Evolutionary conservation across 2,888 invertebrate genomes (phyloP).

Genomic region (Torymus tubicola): DNA sequence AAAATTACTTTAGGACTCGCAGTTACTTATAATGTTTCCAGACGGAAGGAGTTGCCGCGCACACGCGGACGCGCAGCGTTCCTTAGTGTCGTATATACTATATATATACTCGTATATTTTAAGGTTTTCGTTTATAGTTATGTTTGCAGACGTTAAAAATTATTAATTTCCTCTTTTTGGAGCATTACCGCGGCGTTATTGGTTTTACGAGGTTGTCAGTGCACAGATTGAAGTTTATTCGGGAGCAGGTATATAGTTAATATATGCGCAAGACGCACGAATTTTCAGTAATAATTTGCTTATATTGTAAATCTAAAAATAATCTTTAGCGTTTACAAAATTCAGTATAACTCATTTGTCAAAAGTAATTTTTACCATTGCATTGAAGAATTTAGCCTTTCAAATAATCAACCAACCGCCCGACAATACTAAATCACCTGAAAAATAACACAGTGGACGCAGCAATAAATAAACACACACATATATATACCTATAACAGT

Average conservation of each 20-base stretch:
- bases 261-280: not conserved
- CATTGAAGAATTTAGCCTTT: too few relatives aligned
- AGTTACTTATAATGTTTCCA: constrained; percentile 48
- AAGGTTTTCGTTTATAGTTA: constrained; percentile 41
- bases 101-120: constrained; percentile 4
- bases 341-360: too few relatives aligned
- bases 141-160: constrained; percentile 19
- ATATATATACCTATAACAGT: too few relatives aligned
- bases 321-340: too few relatives aligned
- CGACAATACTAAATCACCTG: too few relatives aligned
- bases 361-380: too few relatives aligned
- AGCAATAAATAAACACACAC: too few relatives aligned
- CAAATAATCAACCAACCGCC: too few relatives aligned
- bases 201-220: constrained; percentile 27
- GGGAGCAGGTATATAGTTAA: not conserved
- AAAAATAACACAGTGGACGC: too few relatives aligned
- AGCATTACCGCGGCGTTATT: not conserved
- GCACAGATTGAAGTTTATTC: not conserved
- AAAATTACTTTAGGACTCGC: constrained; percentile 43
- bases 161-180: constrained; percentile 18
- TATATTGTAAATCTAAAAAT: too few relatives aligned
- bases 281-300: not conserved
- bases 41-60: constrained; percentile 2
- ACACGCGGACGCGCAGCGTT: constrained; percentile 4
- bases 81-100: too few relatives aligned